A percentile compares a stretch with the other conserved stretches of the same genome.
These are phyloP conservation scores for Pheosia gnoma DNA, from an alignment of 2,888 invertebrate genomes.

Conservation along the genomic window DNA sequence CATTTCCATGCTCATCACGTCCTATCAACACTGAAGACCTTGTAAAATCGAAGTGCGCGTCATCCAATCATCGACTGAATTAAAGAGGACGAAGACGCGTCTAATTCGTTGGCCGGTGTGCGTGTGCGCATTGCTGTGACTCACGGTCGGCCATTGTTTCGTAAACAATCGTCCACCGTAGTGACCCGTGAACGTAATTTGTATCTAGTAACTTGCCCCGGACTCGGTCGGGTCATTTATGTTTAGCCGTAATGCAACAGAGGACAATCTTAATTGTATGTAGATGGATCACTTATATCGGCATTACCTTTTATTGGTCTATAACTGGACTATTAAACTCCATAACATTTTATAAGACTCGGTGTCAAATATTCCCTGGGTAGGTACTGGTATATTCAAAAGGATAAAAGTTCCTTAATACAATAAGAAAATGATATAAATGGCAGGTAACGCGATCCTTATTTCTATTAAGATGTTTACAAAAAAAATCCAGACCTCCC, in stretches of 20 bases:
- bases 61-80: not conserved
- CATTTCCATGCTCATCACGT: not conserved
- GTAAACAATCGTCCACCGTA: slow-evolving; percentile 32
- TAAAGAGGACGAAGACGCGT: not conserved
- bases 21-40: not conserved
- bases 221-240: not conserved
- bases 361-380: too few relatives aligned
- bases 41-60: not conserved
- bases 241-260: too few relatives aligned
- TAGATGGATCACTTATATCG: too few relatives aligned
- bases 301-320: too few relatives aligned
- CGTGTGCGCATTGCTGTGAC: slow-evolving; percentile 17
- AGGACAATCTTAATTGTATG: too few relatives aligned
- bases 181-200: slow-evolving; percentile 1
- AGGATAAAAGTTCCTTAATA: too few relatives aligned
- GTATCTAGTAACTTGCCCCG: not conserved
- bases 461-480: too few relatives aligned
- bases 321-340: too few relatives aligned
- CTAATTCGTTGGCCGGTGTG: not conserved
- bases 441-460: too few relatives aligned
- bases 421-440: too few relatives aligned
- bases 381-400: too few relatives aligned
- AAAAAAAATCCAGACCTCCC: not conserved
- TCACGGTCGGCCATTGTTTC: slow-evolving; percentile 50
- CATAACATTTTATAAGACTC: too few relatives aligned